Base-by-base conservation (phyloP, 1,140 invertebrate genomes). In the Oscheius sp. region DNA sequence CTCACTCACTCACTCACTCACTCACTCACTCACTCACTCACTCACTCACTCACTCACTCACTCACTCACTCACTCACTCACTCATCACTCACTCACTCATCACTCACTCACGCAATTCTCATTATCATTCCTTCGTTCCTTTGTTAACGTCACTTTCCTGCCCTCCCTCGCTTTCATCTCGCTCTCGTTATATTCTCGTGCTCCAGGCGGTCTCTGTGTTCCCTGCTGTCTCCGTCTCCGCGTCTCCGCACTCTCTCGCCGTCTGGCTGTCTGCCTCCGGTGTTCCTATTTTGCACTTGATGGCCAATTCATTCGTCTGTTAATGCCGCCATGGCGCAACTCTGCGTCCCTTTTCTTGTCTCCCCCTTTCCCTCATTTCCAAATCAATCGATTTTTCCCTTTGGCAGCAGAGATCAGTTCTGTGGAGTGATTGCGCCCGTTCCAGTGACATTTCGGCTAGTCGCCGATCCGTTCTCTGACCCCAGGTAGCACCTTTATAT, bases 251-350 rank as follows among this genome's bases (percentile, higher is more conserved):
- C 49, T 55, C 38, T 42, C 38, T 42, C 38, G n/a, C n/a, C n/a
- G 38, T 26, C 49, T 23, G 7, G 15, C 23, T 20, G 49, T 55
- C 49, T 20, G 49, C 38, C 38, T 23, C 49, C n/a, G n/a, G 49
- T 55, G 49, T 55, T 55, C 49, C 49, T 55, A 55, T 55, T 55
- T 55, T 55, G 49, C 49, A 55, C 49, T 55, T 55, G 49, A 55
- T 55, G 49, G 49, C 49, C 49, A n/a, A 55, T 55, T 55, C 49
- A 55, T 23, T 55, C 38, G 7, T 42, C 38, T n/a, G 4, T 13
- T 13, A 55, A 55, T 55, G 49, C 28, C 49, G 15, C 49, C 49
- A 55, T n/a, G n/a, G n/a, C 15, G 7, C 49, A 23, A 23, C 23
- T 7, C 4, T 55, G 7, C 4, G 7, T 26, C 7, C 23, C 23